A percentile compares a stretch with the other conserved stretches of the same genome.
Conservation (phyloP, 2,888 invertebrate genomes). For the Hesperia comma region DNA sequence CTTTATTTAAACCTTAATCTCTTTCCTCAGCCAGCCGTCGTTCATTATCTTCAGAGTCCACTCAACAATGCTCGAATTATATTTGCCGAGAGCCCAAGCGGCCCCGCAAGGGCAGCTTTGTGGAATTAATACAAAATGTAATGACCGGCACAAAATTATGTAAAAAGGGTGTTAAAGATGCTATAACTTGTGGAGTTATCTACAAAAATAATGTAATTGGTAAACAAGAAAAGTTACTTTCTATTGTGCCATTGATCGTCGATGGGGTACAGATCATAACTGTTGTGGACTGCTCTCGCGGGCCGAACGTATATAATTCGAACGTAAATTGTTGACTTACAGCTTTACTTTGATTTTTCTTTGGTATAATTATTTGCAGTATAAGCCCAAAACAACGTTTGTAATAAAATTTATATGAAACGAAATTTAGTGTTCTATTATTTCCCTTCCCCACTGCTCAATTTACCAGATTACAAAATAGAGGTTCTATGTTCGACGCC, state of each 20-base stretch:
- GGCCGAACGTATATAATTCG: background rate
- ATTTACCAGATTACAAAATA: too few species aligned
- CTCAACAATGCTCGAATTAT: constrained; percentile 51
- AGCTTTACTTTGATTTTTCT: constrained; percentile 71
- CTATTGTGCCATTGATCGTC: too few species aligned
- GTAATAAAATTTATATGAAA: constrained; percentile 83
- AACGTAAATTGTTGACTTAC: constrained; percentile 53
- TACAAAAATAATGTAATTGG: too few species aligned
- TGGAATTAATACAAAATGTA: too few species aligned
- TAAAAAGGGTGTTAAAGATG: too few species aligned
- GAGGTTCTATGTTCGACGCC: too few species aligned
- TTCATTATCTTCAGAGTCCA: constrained; percentile 47
- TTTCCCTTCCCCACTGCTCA: background rate
- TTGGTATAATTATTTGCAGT: constrained; percentile 79
- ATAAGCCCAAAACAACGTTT: constrained; percentile 77
- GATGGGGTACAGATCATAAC: too few species aligned
- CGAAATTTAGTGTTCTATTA: constrained; percentile 55
- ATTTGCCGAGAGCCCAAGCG: background rate
- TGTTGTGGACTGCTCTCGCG: too few species aligned
- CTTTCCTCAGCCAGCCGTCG: constrained; percentile 54
- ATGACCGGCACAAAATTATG: too few species aligned
- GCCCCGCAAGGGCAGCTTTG: too few species aligned
- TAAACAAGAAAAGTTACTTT: too few species aligned
- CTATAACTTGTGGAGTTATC: too few species aligned
- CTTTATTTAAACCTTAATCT: constrained; percentile 14